A percentile compares a stretch with the other conserved stretches of the same genome.
Conservation (phyloP, 2,113 vertebrate genomes). For the Psittacula cyanocephala region DNA sequence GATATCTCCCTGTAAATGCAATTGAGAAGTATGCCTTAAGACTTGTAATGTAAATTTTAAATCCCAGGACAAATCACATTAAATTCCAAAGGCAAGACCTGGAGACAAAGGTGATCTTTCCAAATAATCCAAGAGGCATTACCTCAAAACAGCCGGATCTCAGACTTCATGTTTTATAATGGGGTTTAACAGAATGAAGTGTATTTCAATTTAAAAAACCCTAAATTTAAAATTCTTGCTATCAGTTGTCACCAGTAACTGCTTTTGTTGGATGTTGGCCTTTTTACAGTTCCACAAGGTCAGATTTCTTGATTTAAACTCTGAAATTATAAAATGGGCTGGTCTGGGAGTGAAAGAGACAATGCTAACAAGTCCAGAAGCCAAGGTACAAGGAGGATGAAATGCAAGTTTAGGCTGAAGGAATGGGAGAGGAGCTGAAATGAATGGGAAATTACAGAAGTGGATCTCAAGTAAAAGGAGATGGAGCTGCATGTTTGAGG, state of each 20-base stretch:
- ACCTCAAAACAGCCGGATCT: not conserved
- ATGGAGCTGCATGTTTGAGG: not conserved
- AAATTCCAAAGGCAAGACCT: not conserved
- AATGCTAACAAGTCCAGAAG: not conserved
- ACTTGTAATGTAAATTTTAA: not conserved
- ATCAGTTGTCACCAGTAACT: not conserved
- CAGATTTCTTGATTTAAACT: not conserved
- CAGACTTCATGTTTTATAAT: not conserved
- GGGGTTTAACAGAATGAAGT: not conserved
- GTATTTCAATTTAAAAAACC: not conserved
- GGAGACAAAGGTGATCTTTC: not conserved
- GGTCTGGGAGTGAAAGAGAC: not conserved
- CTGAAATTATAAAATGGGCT: conserved; percentile 45
- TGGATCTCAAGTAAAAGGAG: not conserved
- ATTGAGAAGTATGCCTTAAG: not conserved
- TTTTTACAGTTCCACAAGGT: not conserved
- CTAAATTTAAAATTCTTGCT: not conserved
- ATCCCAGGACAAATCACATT: not conserved
- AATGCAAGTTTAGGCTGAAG: not conserved
- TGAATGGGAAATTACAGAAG: not conserved
- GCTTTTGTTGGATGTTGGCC: not conserved
- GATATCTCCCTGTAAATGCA: not conserved
- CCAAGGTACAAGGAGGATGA: not conserved
- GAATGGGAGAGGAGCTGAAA: not conserved
- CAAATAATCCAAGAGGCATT: conserved; percentile 13